Conservation (phyloP, 2,888 invertebrate species). For the Podotricha telesiphe region DNA sequence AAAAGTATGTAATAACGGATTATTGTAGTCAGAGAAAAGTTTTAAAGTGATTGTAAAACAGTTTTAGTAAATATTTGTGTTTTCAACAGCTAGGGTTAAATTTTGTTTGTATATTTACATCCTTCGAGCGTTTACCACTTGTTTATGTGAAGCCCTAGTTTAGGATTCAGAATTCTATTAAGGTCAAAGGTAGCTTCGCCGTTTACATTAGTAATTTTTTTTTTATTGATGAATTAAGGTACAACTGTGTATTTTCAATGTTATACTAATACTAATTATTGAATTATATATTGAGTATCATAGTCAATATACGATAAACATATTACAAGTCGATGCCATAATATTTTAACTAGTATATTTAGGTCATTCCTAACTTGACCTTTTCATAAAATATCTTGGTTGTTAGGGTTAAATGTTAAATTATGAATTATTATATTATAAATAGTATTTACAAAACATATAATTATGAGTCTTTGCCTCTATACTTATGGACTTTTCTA, state of each 20-base stretch:
- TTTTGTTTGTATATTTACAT: conserved; percentile 17
- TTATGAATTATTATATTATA: no score
- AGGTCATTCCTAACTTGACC: not conserved
- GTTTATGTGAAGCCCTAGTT: no score
- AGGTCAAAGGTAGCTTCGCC: conserved; percentile 35
- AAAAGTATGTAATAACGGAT: not conserved
- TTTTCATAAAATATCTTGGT: not conserved
- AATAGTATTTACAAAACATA: no score
- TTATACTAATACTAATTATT: no score
- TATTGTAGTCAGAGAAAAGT: not conserved
- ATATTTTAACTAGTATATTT: not conserved
- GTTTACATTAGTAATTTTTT: conserved; percentile 40
- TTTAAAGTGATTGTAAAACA: not conserved
- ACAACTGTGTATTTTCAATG: no score
- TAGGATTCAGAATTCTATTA: conserved; percentile 18
- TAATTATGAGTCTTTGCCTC: no score
- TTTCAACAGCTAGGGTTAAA: conserved; percentile 2
- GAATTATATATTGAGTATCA: no score
- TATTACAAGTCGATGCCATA: not conserved
- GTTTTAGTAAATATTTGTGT: conserved; percentile 11
- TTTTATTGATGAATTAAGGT: no score
- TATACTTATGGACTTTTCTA: no score
- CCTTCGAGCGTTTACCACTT: conserved; percentile 9
- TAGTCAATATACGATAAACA: not conserved
- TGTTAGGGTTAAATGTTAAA: no score